Percentiles rank a stretch among this genome's conserved stretches.
These are phyloP conservation scores for Phyto melanocephala DNA, from an alignment of 2,888 invertebrate species.

Conservation along the genomic window DNA sequence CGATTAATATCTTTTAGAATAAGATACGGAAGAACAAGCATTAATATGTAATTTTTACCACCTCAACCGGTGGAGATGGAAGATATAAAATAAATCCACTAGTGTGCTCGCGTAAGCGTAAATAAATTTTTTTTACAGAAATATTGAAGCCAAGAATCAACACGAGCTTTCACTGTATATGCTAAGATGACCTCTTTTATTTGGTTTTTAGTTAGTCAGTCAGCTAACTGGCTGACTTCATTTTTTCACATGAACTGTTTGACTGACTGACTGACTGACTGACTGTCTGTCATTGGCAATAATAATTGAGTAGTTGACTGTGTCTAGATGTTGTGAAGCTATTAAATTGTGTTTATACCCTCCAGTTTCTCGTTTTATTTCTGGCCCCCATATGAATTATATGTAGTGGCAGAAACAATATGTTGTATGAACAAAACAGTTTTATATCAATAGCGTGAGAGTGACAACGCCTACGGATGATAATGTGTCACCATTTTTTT, in stretches of 20 bases:
- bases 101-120: no score
- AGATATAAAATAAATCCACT: no score
- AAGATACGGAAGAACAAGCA: no score
- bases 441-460: not conserved
- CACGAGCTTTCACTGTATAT: no score
- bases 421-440: not conserved
- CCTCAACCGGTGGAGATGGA: no score
- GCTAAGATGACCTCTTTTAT: not conserved
- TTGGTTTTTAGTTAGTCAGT: conserved; percentile 17
- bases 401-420: conserved; percentile 4
- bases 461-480: conserved; percentile 34
- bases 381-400: not conserved
- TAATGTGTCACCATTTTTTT: conserved; percentile 61
- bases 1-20: no score
- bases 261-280: no score
- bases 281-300: conserved; percentile 39
- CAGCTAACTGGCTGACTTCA: not conserved
- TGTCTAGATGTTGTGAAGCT: conserved; percentile 11
- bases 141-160: no score
- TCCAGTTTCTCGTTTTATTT: not conserved
- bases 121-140: no score
- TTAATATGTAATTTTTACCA: no score
- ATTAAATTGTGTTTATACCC: not conserved
- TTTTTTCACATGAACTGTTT: not conserved
- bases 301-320: conserved; percentile 56